A percentile compares a stretch with the other conserved stretches of the same genome.
Conservation (phyloP, 2,113 vertebrate species). For the Otis tarda region DNA sequence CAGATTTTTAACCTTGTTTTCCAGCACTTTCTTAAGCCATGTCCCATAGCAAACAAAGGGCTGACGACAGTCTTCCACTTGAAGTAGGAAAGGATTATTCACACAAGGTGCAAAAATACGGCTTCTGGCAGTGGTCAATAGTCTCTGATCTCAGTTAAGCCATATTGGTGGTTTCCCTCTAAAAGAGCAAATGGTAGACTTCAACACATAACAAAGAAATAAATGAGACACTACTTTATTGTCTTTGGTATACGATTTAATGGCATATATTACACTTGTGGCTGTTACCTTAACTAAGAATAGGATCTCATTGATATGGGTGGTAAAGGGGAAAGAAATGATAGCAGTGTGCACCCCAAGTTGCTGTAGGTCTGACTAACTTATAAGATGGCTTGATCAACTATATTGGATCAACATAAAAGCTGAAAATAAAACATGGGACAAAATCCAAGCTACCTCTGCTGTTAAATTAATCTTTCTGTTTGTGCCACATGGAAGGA, state of each 20-base stretch:
- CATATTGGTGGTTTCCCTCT: not conserved
- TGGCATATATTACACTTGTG: not conserved
- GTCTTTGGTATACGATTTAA: not conserved
- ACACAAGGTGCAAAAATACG: too few relatives aligned
- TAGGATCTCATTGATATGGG: not conserved
- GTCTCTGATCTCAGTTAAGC: not conserved
- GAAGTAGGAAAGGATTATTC: not conserved
- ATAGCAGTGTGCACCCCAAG: not conserved
- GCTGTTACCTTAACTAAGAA: not conserved
- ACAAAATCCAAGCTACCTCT: not conserved
- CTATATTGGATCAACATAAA: not conserved
- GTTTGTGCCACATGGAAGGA: conserved; percentile 9
- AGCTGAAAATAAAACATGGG: not conserved
- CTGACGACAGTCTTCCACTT: not conserved
- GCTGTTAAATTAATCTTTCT: conserved; percentile 1
- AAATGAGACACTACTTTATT: not conserved
- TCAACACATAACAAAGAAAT: not conserved
- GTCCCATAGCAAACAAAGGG: not conserved
- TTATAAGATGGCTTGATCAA: not conserved
- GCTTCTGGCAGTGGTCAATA: not conserved
- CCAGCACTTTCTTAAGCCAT: not conserved
- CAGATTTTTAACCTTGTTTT: not conserved
- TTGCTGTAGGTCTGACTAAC: not conserved
- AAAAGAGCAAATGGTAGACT: not conserved
- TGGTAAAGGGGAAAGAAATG: not conserved